phyloP scores from a whole-genome alignment of 2,888 invertebrate genomes.

The Microplitis deprimator region DNA sequence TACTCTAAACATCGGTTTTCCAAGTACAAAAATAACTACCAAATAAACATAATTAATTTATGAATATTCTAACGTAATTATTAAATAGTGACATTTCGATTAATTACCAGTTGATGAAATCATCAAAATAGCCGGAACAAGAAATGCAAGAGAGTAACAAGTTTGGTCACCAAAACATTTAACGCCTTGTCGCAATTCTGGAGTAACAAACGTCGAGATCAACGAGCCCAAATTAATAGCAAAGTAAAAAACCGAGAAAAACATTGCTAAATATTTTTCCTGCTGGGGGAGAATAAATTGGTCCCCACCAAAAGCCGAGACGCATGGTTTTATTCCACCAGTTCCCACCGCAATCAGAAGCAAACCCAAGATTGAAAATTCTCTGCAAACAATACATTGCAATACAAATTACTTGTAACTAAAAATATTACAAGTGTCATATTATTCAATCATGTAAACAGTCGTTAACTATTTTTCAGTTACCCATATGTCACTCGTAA shows the following conservation, averaged over 20 bases:
- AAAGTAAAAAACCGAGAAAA: slow-evolving; percentile 96
- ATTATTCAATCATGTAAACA: too few species aligned
- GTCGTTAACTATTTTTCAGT: too few species aligned
- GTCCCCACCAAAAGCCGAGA: slow-evolving; percentile 89
- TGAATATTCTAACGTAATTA: not conserved
- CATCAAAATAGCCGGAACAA: slow-evolving; percentile 91
- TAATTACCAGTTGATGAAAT: slow-evolving; percentile 81
- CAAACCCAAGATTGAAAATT: slow-evolving; percentile 80
- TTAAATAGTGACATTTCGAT: slow-evolving; percentile 15
- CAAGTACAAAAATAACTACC: slow-evolving; percentile 86
- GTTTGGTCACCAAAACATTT: slow-evolving; percentile 83
- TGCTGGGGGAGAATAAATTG: slow-evolving; percentile 87
- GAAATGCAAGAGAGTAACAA: slow-evolving; percentile 90
- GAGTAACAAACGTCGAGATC: slow-evolving; percentile 90
- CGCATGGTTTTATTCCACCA: slow-evolving; percentile 90
- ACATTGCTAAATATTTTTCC: slow-evolving; percentile 82
- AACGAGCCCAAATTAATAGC: slow-evolving; percentile 93
- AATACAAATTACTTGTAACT: not conserved
- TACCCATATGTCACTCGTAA: too few species aligned
- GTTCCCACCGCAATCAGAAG: slow-evolving; percentile 87
- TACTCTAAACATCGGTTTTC: slow-evolving; percentile 83
- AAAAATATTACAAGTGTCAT: not conserved
- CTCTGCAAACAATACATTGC: slow-evolving; percentile 68
- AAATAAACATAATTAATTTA: slow-evolving; percentile 12
- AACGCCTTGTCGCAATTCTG: slow-evolving; percentile 85